These are phyloP conservation scores for Enhydra lutris DNA, from an alignment of 2,113 vertebrate species.

Conservation along the genomic window DNA sequence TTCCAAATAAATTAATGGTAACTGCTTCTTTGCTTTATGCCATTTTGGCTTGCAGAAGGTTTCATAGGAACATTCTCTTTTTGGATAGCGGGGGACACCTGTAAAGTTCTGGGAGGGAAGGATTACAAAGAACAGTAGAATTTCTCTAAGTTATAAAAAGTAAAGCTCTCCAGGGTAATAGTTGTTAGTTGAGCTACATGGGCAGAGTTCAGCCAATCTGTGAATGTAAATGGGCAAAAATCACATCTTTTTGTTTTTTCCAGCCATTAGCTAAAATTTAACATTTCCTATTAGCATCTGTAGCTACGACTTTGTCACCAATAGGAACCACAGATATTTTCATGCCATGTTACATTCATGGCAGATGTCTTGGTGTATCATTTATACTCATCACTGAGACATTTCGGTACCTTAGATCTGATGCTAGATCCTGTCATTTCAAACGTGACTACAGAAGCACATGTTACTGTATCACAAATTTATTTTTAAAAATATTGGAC, in stretches of 20 bases:
- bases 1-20: neutral
- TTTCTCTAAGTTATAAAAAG: neutral
- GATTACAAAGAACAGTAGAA: no score
- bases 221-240: neutral
- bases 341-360: neutral
- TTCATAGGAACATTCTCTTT: neutral
- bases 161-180: neutral
- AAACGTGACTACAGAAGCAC: neutral
- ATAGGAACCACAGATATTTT: neutral
- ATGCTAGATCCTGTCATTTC: neutral
- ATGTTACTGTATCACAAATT: neutral
- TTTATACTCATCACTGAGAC: neutral
- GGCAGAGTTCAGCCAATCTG: neutral
- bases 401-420: neutral
- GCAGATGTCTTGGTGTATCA: neutral
- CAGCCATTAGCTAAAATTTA: neutral
- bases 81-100: neutral
- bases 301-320: neutral
- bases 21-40: neutral
- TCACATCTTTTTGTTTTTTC: neutral
- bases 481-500: neutral
- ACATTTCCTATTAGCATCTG: neutral
- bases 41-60: neutral
- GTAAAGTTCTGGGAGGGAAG: neutral
- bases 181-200: neutral